These are phyloP conservation scores for Bubo bubo DNA, from an alignment of 2,113 vertebrate species.

Conservation along the genomic window DNA sequence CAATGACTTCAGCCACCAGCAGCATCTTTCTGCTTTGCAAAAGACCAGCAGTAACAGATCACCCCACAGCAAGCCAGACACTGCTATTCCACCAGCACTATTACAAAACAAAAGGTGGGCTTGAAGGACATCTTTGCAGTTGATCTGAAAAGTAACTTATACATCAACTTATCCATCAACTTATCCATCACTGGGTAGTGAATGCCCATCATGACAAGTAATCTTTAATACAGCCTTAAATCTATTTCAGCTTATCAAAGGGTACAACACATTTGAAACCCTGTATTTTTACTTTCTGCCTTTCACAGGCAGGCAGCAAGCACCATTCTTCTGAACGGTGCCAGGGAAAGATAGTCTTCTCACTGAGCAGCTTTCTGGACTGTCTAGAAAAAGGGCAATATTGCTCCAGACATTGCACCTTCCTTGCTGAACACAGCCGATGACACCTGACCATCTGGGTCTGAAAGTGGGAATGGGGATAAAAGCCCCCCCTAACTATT, in stretches of 20 bases:
- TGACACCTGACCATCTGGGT: neutral
- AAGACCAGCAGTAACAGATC: neutral
- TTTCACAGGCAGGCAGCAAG: neutral
- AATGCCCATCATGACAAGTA: neutral
- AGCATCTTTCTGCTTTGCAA: neutral
- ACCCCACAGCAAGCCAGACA: neutral
- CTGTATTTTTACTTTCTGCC: neutral
- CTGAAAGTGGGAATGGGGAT: neutral
- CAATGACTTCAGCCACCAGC: neutral
- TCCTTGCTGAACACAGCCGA: neutral
- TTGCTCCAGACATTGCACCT: neutral
- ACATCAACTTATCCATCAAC: neutral
- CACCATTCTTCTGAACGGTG: neutral
- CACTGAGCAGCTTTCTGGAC: neutral
- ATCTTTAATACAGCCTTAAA: neutral
- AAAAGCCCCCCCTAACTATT: neutral
- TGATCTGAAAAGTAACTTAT: conserved; percentile 1
- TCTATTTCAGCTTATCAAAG: neutral
- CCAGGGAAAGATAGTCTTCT: neutral
- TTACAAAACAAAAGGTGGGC: neutral
- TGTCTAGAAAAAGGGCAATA: neutral
- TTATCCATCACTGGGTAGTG: neutral
- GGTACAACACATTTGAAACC: neutral
- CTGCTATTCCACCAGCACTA: neutral
- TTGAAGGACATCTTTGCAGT: neutral